Evolutionary conservation across 2,888 invertebrate species (phyloP).

Genomic region (Andrena camellia): DNA sequence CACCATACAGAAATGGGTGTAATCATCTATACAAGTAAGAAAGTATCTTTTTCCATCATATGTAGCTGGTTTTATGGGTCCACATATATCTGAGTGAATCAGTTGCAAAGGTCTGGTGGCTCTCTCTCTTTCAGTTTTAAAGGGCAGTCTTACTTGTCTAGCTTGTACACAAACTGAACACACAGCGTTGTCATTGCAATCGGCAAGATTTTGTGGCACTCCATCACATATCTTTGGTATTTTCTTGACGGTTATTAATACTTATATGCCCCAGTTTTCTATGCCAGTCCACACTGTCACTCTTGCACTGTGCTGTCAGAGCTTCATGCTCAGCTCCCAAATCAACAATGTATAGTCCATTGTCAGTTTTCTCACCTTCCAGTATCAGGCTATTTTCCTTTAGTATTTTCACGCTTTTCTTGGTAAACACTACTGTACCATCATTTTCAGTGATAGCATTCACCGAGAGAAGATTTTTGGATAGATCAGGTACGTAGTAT

Average conservation of each 20-base stretch:
- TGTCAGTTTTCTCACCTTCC: conserved; percentile 10
- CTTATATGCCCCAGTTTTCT: background rate
- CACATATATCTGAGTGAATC: conserved; percentile 9
- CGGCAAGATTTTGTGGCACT: background rate
- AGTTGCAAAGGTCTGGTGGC: conserved; percentile 8
- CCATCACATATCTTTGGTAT: background rate
- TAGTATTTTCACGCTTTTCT: conserved; percentile 11
- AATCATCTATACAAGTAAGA: conserved; percentile 11
- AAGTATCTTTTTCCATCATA: conserved; percentile 6
- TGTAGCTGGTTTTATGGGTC: conserved; percentile 4
- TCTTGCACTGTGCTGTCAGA: background rate
- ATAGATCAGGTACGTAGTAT: conserved; percentile 11
- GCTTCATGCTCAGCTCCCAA: background rate
- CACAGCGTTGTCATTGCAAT: background rate
- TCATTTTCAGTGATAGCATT: conserved; percentile 12
- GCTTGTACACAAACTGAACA: background rate
- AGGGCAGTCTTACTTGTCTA: background rate
- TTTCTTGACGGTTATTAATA: background rate
- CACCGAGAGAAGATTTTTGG: conserved; percentile 29
- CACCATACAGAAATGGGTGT: background rate
- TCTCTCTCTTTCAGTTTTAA: background rate
- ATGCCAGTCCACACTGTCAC: background rate
- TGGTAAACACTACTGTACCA: conserved; percentile 18
- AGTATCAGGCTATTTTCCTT: background rate
- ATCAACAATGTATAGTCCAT: conserved; percentile 3